Percentiles rank a stretch among this genome's conserved stretches.
Conservation (phyloP, 2,888 invertebrate genomes). For the Drosophila kanekoi region DNA sequence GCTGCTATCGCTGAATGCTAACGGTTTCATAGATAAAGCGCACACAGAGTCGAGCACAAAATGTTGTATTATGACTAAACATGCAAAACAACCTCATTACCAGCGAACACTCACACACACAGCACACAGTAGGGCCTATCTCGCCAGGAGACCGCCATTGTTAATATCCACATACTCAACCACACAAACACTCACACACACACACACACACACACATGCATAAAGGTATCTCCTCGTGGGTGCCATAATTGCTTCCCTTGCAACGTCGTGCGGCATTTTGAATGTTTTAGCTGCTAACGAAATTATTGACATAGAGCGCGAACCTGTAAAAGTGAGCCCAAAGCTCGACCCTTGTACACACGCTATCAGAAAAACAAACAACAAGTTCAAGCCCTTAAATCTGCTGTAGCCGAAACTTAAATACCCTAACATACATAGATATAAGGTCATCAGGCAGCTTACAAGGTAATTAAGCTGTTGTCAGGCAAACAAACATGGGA, state of each 20-base stretch:
- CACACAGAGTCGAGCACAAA: conserved; percentile 32
- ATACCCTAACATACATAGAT: too few species aligned
- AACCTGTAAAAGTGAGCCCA: conserved; percentile 11
- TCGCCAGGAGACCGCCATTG: conserved; percentile 30
- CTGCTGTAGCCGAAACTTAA: too few species aligned
- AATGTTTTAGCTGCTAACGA: conserved; percentile 50
- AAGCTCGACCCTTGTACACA: not conserved
- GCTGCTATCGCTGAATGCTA: conserved; percentile 26
- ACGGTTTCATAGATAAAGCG: conserved; percentile 60
- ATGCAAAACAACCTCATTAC: conserved; percentile 79
- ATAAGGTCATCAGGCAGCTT: too few species aligned
- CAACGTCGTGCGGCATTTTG: conserved; percentile 29
- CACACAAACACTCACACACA: conserved; percentile 5
- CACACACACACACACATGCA: conserved; percentile 7
- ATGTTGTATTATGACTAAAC: conserved; percentile 65
- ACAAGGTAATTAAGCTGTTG: too few species aligned
- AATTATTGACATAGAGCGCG: conserved; percentile 64
- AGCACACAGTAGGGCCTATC: conserved; percentile 6
- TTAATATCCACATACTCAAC: conserved; percentile 37
- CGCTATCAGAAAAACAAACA: not conserved
- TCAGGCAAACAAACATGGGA: too few species aligned
- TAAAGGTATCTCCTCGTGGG: conserved; percentile 37
- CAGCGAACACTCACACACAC: conserved; percentile 24
- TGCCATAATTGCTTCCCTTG: conserved; percentile 66
- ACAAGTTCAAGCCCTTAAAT: too few species aligned